Conservation (phyloP, 1,140 invertebrate genomes). For the Maniola jurtina region DNA sequence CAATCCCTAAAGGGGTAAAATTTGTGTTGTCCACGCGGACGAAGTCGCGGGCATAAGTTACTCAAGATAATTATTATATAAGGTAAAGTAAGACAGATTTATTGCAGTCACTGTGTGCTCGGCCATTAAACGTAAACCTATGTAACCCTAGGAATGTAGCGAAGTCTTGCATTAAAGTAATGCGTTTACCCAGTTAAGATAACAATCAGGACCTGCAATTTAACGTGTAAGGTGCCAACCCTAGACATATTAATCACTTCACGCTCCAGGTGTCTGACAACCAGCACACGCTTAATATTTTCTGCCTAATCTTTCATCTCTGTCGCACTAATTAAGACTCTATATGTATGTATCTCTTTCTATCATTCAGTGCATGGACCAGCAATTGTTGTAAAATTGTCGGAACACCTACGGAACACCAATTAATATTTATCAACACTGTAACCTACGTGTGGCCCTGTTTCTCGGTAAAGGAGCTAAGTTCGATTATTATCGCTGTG, state of each 20-base stretch:
- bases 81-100: background rate
- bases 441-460: too few species aligned
- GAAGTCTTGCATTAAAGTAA: conserved; percentile 5
- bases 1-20: too few species aligned
- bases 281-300: conserved; percentile 30
- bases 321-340: conserved; percentile 18
- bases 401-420: conserved; percentile 14
- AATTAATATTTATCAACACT: conserved; percentile 14
- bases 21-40: too few species aligned
- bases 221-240: conserved; percentile 24
- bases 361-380: conserved; percentile 1
- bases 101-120: background rate
- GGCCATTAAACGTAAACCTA: too few species aligned
- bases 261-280: conserved; percentile 36
- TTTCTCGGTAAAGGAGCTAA: background rate
- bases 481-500: background rate
- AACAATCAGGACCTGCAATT: conserved; percentile 2
- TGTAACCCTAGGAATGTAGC: conserved; percentile 2
- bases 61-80: too few species aligned
- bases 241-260: conserved; percentile 37
- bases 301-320: conserved; percentile 19
- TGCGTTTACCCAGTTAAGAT: background rate
- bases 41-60: too few species aligned
- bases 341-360: conserved; percentile 6
- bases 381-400: conserved; percentile 23